Percentiles rank a stretch among this genome's conserved stretches.
Conservation (phyloP, 2,797 vertebrate species). For the Crocidura indochinensis region DNA sequence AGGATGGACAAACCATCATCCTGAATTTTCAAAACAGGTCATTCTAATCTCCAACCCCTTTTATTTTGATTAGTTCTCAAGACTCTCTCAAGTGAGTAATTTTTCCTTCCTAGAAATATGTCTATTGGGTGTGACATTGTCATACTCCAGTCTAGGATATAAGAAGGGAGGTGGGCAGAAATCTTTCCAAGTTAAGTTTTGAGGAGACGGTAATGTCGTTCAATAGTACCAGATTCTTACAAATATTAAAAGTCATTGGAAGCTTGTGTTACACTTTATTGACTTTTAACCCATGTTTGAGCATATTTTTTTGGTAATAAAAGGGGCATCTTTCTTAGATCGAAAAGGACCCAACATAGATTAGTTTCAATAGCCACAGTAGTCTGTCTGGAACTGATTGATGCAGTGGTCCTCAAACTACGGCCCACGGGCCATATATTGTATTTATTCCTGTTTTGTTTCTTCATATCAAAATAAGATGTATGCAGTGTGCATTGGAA, state of each 20-base stretch:
- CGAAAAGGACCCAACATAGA: not conserved
- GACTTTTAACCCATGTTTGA: not conserved
- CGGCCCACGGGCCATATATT: no score
- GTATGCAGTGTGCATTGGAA: no score
- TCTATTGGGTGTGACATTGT: not conserved
- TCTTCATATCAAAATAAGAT: no score
- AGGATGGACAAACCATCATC: not conserved
- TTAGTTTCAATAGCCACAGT: not conserved
- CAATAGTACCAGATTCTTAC: not conserved
- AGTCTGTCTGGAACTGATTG: not conserved
- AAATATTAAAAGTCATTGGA: not conserved
- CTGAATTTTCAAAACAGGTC: not conserved
- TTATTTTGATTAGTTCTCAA: not conserved
- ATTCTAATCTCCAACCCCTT: not conserved
- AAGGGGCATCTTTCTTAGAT: not conserved
- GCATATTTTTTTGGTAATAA: slow-evolving; percentile 26
- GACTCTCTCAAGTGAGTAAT: not conserved
- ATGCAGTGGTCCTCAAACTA: no score
- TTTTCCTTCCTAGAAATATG: not conserved
- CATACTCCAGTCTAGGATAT: not conserved
- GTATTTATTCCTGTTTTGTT: no score
- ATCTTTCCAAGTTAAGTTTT: not conserved
- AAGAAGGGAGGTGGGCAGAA: not conserved
- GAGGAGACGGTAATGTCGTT: not conserved
- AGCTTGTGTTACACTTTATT: not conserved